These are phyloP conservation scores for Dryobotodes eremita DNA, from an alignment of 2,888 invertebrate species.

Conservation along the genomic window DNA sequence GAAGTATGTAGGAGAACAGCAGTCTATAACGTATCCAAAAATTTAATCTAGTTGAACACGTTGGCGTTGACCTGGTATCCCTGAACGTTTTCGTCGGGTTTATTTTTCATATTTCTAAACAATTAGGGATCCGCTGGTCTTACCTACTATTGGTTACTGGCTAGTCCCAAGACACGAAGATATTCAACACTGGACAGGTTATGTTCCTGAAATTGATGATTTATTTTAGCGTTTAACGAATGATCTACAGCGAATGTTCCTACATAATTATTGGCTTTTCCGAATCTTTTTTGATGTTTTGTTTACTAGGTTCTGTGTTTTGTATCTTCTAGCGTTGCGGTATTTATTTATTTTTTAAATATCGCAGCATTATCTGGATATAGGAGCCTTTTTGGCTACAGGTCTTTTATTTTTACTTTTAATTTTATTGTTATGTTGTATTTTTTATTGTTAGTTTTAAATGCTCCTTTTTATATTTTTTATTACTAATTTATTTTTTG, in stretches of 20 bases:
- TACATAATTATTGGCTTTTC: background rate
- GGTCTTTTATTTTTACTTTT: too few relatives aligned
- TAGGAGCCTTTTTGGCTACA: too few relatives aligned
- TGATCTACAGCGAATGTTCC: background rate
- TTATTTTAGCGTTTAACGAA: background rate
- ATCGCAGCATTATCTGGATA: too few relatives aligned
- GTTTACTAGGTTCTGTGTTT: background rate
- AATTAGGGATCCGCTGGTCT: background rate
- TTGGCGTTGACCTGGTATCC: background rate
- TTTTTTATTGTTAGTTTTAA: too few relatives aligned
- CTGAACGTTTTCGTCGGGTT: background rate
- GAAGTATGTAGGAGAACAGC: background rate
- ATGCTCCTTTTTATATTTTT: too few relatives aligned
- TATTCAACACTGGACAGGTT: background rate
- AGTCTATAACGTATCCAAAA: background rate
- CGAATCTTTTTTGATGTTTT: background rate
- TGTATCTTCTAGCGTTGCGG: too few relatives aligned
- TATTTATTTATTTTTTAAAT: too few relatives aligned
- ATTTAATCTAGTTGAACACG: slow-evolving; percentile 10
- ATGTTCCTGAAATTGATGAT: background rate
- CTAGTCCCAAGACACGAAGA: background rate
- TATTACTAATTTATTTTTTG: too few relatives aligned
- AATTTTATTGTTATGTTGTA: too few relatives aligned
- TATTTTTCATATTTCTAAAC: slow-evolving; percentile 12
- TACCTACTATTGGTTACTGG: background rate